Conservation (phyloP, 2,113 vertebrate species). For the Muscicapa adusta region DNA sequence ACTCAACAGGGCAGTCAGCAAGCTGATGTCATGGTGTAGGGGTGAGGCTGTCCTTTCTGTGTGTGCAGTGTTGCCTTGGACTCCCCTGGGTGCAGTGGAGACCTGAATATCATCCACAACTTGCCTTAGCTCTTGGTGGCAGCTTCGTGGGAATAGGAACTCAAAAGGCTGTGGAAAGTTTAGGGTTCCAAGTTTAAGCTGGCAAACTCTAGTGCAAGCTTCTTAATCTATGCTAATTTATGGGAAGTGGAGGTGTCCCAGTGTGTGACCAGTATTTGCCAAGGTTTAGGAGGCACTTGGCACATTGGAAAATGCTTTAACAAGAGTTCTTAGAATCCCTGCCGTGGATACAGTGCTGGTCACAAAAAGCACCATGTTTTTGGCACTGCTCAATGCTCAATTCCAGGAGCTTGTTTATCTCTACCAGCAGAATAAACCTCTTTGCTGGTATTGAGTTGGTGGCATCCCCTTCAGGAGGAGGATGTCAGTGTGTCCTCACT, state of each 20-base stretch:
- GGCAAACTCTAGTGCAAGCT: neutral
- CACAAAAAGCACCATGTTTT: neutral
- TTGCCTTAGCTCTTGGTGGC: neutral
- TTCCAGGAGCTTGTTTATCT: neutral
- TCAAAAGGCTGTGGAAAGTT: neutral
- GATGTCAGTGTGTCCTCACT: rapidly evolving
- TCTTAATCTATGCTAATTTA: neutral
- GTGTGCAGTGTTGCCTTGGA: neutral
- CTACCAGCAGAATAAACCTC: neutral
- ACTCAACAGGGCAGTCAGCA: neutral
- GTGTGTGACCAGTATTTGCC: neutral
- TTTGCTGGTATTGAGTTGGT: neutral
- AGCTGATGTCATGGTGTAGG: neutral
- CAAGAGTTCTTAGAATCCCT: neutral
- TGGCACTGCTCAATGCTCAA: neutral
- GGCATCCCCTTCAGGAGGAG: neutral
- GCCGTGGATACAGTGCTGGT: neutral
- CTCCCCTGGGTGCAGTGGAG: neutral
- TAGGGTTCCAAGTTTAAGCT: neutral
- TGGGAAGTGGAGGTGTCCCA: neutral
- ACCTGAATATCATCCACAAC: neutral
- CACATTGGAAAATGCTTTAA: neutral
- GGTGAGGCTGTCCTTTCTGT: neutral
- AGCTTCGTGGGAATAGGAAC: neutral
- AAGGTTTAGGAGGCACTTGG: neutral